Conservation (phyloP, 2,113 vertebrate genomes). For the Bucco capensis region DNA sequence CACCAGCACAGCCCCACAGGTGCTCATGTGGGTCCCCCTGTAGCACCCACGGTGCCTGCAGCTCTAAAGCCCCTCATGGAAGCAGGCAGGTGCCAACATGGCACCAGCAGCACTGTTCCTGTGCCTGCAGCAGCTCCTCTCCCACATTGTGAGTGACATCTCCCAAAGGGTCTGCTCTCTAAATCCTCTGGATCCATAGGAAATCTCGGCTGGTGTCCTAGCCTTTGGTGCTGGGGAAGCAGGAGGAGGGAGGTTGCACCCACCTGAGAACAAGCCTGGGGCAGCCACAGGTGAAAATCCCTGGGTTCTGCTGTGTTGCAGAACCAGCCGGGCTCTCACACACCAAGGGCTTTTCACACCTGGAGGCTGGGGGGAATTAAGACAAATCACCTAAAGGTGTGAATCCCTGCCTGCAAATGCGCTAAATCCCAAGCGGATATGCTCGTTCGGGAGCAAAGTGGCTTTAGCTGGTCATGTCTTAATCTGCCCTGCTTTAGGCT, state of each 20-base stretch:
- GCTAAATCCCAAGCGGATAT: constrained; percentile 50
- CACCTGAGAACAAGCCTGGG: fast-evolving
- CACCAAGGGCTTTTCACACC: not conserved
- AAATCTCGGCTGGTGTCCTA: not conserved
- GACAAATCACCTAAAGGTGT: constrained; percentile 48
- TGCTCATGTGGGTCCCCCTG: fast-evolving
- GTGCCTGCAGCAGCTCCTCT: not conserved
- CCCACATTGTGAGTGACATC: fast-evolving
- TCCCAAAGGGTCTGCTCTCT: not conserved
- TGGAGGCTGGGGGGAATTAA: not conserved
- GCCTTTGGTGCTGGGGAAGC: no score
- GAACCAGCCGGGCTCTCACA: not conserved
- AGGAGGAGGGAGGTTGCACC: not conserved
- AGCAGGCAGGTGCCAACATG: not conserved
- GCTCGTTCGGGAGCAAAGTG: constrained; percentile 5
- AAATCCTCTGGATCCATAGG: not conserved
- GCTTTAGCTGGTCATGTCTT: constrained; percentile 10
- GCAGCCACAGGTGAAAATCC: not conserved
- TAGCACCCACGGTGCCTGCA: not conserved
- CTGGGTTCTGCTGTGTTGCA: fast-evolving
- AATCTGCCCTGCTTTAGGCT: constrained; percentile 16
- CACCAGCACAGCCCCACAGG: fast-evolving
- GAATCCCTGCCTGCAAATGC: constrained; percentile 44
- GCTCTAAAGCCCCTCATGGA: not conserved
- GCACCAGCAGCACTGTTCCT: not conserved